Evolutionary conservation across 1,140 invertebrate species (phyloP).

Genomic region (Yoshiicerus persimilis): DNA sequence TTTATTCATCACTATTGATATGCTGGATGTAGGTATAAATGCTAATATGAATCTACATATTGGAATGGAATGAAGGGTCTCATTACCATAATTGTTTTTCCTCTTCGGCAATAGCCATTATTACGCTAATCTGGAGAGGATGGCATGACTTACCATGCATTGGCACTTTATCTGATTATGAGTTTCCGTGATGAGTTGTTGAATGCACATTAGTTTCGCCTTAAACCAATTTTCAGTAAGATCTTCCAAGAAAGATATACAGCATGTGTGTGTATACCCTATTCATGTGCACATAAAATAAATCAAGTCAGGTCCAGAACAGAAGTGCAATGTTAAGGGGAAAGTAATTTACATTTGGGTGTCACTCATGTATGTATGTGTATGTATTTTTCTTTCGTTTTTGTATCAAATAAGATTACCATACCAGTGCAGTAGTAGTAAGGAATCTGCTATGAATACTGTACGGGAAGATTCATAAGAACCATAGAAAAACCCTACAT

Average conservation of each 20-base stretch:
- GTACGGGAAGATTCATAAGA: background rate
- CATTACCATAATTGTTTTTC: background rate
- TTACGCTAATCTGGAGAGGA: background rate
- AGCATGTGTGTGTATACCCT: background rate
- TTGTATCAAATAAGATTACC: background rate
- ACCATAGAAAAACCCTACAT: too few species aligned
- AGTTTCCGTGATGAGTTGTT: background rate
- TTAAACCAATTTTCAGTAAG: background rate
- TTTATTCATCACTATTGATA: background rate
- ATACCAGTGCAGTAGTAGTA: background rate
- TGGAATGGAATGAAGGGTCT: background rate
- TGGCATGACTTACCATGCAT: background rate
- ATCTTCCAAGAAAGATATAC: background rate
- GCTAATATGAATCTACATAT: background rate
- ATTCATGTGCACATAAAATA: background rate
- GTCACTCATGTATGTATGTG: background rate
- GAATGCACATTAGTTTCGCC: background rate
- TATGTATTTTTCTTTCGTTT: background rate
- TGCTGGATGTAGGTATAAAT: background rate
- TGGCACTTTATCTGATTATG: background rate
- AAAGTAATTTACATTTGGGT: background rate
- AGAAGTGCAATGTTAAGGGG: background rate
- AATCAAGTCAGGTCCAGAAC: too few species aligned
- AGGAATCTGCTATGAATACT: background rate
- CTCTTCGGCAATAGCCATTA: background rate